Percentiles rank a stretch among this genome's conserved stretches.
Evolutionary conservation across 2,797 vertebrate genomes (phyloP).

Genomic region (Anguilla marmorata): DNA sequence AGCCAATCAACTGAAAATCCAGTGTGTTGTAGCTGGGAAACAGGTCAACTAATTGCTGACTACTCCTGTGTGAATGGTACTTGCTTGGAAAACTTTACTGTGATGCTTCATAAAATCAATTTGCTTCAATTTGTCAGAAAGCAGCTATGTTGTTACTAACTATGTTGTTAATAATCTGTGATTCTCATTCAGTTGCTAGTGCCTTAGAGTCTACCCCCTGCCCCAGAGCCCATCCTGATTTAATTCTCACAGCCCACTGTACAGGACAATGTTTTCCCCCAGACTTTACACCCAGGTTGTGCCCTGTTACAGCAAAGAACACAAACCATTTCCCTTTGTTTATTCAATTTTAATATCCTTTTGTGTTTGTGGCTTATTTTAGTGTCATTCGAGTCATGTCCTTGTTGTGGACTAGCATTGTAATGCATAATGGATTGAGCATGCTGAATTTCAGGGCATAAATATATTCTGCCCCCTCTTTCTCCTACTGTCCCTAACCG

Average conservation of each 20-base stretch:
- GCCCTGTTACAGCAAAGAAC: neutral
- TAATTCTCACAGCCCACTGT: neutral
- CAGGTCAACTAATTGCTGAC: neutral
- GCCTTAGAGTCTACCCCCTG: neutral
- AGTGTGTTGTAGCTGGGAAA: no score
- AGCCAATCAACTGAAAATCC: no score
- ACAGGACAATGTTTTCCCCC: neutral
- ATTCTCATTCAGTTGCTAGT: neutral
- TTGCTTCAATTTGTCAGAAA: neutral
- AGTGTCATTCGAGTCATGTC: constrained; percentile 31
- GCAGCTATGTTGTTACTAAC: no score
- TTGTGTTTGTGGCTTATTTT: constrained; percentile 23
- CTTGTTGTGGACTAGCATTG: constrained; percentile 40
- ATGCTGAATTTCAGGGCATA: constrained; percentile 37
- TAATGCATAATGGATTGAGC: constrained; percentile 45
- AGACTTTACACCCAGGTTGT: neutral
- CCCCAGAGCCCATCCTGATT: neutral
- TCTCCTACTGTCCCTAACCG: constrained; percentile 27
- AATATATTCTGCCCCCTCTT: constrained; percentile 38
- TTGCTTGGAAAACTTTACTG: neutral
- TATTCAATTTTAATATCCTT: neutral
- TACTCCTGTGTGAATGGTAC: neutral
- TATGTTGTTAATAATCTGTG: no score
- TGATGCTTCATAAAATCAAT: neutral
- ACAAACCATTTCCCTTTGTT: neutral